Conservation (phyloP, 1,140 invertebrate species). For the Chionoecetes opilio region DNA sequence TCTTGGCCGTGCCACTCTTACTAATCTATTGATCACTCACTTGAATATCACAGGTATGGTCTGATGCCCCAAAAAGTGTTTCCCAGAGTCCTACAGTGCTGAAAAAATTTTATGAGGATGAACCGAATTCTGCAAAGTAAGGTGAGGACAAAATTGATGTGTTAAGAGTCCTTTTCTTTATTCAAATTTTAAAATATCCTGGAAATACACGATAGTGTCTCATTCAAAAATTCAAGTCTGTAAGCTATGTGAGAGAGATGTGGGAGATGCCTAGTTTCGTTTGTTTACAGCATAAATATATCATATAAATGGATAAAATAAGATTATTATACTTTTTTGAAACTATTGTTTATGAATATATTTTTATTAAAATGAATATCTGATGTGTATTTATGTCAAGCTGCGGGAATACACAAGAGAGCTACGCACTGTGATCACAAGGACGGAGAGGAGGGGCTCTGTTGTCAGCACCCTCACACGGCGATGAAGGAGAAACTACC, state of each 20-base stretch:
- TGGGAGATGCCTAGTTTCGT: too few relatives aligned
- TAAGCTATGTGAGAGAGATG: too few relatives aligned
- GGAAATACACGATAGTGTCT: too few relatives aligned
- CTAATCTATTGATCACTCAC: background rate
- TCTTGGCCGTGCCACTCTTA: background rate
- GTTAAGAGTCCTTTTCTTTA: background rate
- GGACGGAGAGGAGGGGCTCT: slow-evolving; percentile 58
- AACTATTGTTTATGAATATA: background rate
- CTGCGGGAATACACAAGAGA: slow-evolving; percentile 92
- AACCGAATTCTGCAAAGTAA: slow-evolving; percentile 92
- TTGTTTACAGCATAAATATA: background rate
- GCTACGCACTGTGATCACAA: slow-evolving; percentile 87
- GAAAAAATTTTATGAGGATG: slow-evolving; percentile 89
- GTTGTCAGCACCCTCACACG: slow-evolving; percentile 50
- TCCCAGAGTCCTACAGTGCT: slow-evolving; percentile 92
- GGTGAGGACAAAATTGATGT: slow-evolving; percentile 84
- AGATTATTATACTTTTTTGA: background rate
- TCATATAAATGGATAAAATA: too few relatives aligned
- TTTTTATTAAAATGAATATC: background rate
- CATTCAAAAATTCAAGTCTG: too few relatives aligned
- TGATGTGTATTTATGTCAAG: slow-evolving; percentile 84
- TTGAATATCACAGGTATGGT: slow-evolving; percentile 86
- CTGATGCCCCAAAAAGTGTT: slow-evolving; percentile 94
- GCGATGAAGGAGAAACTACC: slow-evolving; percentile 89
- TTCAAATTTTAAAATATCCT: too few relatives aligned